Evolutionary conservation across 2,888 invertebrate species (phyloP).

Genomic region (Petrolisthes cinctipes): DNA sequence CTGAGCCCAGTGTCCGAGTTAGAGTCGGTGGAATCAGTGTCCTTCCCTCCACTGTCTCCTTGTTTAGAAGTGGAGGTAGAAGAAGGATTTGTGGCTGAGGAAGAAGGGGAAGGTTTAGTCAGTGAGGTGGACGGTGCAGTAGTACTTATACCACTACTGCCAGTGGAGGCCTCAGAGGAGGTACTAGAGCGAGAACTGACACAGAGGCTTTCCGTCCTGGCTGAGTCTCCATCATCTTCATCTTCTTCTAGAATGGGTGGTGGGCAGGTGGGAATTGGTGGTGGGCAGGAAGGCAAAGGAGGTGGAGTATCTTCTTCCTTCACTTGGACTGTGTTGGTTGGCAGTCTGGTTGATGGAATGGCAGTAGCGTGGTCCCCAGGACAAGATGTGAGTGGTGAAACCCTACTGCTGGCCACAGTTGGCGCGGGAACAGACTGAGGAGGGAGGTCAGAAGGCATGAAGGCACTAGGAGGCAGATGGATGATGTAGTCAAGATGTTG

Average conservation of each 20-base stretch:
- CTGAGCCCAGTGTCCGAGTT: conserved; percentile 73
- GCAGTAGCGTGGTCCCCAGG: background rate
- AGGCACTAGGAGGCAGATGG: conserved; percentile 64
- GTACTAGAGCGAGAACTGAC: conserved; percentile 63
- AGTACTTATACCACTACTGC: conserved; percentile 32
- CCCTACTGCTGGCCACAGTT: conserved; percentile 5
- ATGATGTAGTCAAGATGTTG: conserved; percentile 63
- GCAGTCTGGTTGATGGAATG: background rate
- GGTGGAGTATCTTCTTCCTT: conserved; percentile 27
- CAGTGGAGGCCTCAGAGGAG: conserved; percentile 58
- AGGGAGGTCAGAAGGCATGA: conserved; percentile 40
- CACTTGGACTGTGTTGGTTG: background rate
- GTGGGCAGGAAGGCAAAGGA: conserved; percentile 35
- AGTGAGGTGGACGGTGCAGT: conserved; percentile 27
- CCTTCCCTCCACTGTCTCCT: conserved; percentile 48
- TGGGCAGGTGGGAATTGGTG: conserved; percentile 32
- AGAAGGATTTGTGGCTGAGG: conserved; percentile 18
- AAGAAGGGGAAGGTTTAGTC: conserved; percentile 23
- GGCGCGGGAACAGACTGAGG: background rate
- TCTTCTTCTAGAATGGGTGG: conserved; percentile 52
- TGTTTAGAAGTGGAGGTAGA: conserved; percentile 7
- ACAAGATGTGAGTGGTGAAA: conserved; percentile 1
- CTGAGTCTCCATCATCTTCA: conserved; percentile 53
- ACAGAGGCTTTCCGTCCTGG: conserved; percentile 49
- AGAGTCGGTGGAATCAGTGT: conserved; percentile 70